These are phyloP conservation scores for Esox niger DNA, from an alignment of 2,113 vertebrate species.

Conservation along the genomic window DNA sequence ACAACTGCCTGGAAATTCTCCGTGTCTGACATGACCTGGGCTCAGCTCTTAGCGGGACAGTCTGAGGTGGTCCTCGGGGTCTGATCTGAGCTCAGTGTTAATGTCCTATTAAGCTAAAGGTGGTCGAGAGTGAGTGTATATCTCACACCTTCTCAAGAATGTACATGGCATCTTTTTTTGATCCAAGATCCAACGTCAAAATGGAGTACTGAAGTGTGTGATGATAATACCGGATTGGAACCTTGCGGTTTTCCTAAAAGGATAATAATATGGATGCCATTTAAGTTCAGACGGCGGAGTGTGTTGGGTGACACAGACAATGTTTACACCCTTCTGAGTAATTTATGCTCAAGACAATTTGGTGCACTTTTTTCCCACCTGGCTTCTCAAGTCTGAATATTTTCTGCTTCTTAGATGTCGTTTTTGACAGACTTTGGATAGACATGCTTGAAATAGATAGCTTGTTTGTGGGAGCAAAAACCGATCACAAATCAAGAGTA, in stretches of 20 bases:
- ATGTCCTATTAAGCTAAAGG: too few species aligned
- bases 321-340: neutral
- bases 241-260: neutral
- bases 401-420: neutral
- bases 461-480: too few species aligned
- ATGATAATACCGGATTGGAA: neutral
- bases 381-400: neutral
- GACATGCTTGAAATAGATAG: neutral
- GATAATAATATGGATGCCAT: neutral
- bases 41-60: neutral
- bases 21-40: constrained; percentile 76
- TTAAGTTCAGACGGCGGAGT: neutral
- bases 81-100: too few species aligned
- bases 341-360: neutral
- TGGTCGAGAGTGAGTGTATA: too few species aligned
- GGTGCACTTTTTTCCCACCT: too few species aligned
- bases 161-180: too few species aligned
- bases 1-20: constrained; percentile 99
- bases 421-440: neutral
- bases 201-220: neutral
- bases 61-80: neutral
- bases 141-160: too few species aligned
- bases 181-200: too few species aligned
- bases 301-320: neutral
- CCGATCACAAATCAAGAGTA: neutral